Base-by-base conservation (phyloP, 2,797 vertebrate species). In the Sebastes kiyomatsui region DNA sequence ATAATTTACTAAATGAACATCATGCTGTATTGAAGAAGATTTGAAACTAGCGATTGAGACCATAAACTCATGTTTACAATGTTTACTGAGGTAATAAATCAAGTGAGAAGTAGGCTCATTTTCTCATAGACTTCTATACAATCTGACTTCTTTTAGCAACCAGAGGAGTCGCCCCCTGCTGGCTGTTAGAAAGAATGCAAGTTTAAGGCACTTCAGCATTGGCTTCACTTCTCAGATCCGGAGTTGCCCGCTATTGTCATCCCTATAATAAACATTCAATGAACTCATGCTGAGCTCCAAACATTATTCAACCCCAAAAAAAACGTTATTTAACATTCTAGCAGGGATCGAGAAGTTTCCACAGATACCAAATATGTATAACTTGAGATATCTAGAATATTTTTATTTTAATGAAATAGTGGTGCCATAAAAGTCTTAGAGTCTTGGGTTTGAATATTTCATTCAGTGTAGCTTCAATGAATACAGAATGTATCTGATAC, bases 101-200 rank as follows among this genome's bases (percentile, higher is more conserved):
- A 42, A 42, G 2, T 0, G 0, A 42, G 38, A 42, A 16, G 38
- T 42, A 14, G 38, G 38, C 2, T 42, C 38, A 42, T 42, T 16
- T 7, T 16, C 38, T 42, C 14, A 42, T 42, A 6, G 38, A 42
- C 38, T 42, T 42, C 38, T 42, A 16, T 42, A 42, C 13, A 42
- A 42, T 42, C 38, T 0, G 38, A 42, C 0, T 42, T 1, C 14
- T 16, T 16, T 42, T 38, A 2, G 35, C 12, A 2, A 38, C 0
- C 0, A 14, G 35, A 38, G 35, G 12, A 38, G 1, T 38, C 12
- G 38, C 38, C 38, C 14, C 14, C 38, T 42, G 14, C 38, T 42
- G 38, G 38, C 13, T 42, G 0, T 18, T 42, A 42, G 38, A 42
- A 0, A 46, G 38, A 46, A 46, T 16, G 38, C 38, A 46, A 7